Percentiles rank a stretch among this genome's conserved stretches.
phyloP scores from a whole-genome alignment of 2,797 vertebrate species.

The Taenioides sp. region DNA sequence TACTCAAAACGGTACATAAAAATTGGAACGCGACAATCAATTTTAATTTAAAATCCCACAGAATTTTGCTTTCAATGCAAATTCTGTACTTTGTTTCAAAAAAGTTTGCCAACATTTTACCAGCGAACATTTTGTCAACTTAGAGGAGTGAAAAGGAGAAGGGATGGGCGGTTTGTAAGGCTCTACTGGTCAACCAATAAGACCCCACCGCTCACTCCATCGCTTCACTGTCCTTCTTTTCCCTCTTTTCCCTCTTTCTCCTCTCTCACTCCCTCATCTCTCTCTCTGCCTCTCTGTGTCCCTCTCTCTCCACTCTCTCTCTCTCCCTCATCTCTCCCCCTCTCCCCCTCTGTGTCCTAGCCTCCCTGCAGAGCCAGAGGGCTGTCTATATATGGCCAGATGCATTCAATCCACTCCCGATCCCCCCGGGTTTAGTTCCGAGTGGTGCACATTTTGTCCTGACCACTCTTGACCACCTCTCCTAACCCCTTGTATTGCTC shows the following conservation, averaged over 20 bases:
- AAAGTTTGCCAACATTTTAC: neutral
- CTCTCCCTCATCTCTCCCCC: slow-evolving; percentile 18
- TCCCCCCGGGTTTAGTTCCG: slow-evolving; percentile 73
- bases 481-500: slow-evolving; percentile 51
- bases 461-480: slow-evolving; percentile 54
- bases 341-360: slow-evolving; percentile 9
- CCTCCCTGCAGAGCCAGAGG: slow-evolving; percentile 31
- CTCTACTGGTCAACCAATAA: slow-evolving; percentile 65
- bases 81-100: neutral
- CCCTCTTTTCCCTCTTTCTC: slow-evolving; percentile 28
- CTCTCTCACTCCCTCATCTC: neutral
- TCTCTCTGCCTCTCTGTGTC: slow-evolving; percentile 28
- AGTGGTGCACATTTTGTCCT: slow-evolving; percentile 66
- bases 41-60: neutral
- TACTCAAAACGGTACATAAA: too few species aligned
- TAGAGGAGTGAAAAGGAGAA: slow-evolving; percentile 3
- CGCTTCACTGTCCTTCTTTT: slow-evolving; percentile 1
- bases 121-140: neutral
- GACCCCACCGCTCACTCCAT: slow-evolving; percentile 61
- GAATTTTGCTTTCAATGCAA: neutral
- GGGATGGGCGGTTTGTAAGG: neutral
- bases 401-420: slow-evolving; percentile 76
- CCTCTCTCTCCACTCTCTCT: neutral
- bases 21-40: too few species aligned
- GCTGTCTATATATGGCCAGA: slow-evolving; percentile 65